These are phyloP conservation scores for Balaenoptera acutorostrata DNA, from an alignment of 2,113 vertebrate genomes.

Conservation along the genomic window DNA sequence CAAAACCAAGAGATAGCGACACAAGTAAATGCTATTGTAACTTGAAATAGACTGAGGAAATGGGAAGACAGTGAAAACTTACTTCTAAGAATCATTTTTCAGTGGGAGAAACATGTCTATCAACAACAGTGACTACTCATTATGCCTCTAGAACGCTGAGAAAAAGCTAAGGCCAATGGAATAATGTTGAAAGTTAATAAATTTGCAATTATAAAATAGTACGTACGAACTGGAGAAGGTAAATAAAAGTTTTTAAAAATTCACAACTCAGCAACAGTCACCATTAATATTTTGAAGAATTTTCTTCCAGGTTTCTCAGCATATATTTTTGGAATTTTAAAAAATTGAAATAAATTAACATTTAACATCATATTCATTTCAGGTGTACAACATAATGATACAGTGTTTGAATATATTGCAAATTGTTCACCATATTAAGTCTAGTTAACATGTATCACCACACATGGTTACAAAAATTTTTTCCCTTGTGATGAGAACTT, in stretches of 20 bases:
- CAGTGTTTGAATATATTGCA: background rate
- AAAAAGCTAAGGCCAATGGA: background rate
- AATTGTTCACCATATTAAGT: background rate
- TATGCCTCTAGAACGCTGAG: background rate
- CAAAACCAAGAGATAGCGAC: background rate
- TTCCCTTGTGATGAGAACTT: background rate
- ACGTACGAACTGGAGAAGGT: background rate
- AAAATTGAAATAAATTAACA: background rate
- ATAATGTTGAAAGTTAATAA: background rate
- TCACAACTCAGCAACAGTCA: background rate
- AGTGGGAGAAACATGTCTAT: background rate
- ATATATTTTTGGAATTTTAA: background rate
- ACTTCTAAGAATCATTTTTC: background rate
- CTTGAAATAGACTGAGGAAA: background rate
- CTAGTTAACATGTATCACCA: background rate
- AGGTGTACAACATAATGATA: background rate
- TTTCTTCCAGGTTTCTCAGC: background rate
- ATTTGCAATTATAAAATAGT: background rate
- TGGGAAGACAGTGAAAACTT: background rate
- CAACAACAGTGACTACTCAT: background rate
- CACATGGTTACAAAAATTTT: background rate
- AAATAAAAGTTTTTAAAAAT: background rate
- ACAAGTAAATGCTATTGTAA: background rate
- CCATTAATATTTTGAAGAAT: background rate
- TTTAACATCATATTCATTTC: background rate